Evolutionary conservation across 1,140 invertebrate genomes (phyloP), one percentile per base, ranked within the genome.

Genomic region (Drosophila asahinai): DNA sequence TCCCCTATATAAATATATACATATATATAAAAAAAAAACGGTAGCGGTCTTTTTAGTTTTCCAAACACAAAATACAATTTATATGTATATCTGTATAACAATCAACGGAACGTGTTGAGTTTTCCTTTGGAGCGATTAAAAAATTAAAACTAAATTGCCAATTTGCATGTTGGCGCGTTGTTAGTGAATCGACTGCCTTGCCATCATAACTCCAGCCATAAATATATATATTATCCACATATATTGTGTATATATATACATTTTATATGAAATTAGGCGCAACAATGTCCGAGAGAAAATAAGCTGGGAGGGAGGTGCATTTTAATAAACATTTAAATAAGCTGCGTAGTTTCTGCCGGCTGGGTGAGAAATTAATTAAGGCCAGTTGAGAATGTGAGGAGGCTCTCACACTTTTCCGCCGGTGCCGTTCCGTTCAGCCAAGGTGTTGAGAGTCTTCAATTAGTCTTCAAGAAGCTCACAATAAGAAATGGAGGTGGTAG

Each of bases 131-230:
- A 49, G 64, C 80, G 63, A 82, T 82, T 82, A 78, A 74, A 71
- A 82, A 82, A 78, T 83, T 82, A 82, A 68, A 82, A 61, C 63
- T 75, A 68, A 83, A 83, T 83, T 60, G 77, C 67, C 75, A 70
- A 83, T 83, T 83, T 83, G 80, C 80, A 83, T 83, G 80, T 67
- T 65, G 63, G 59, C 63, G 70, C 70, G 75, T 78, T 78, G 80
- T 83, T 83, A 82, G 77, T 58, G 67, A 72, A 77, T 62, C 48
- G 52, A 72, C 61, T 45, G 71, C 40, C 71, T 74, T 61, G 71
- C 71, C 47, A 73, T 52, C 47, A 61, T 38, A 73, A 61, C 76
- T 62, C 38, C 33, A 36, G 47, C 42, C 49, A 62, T 66, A 66
- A 81, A 72, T 48, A 62, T 70, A 75, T 73, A 70, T 59, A 73